phyloP scores from a whole-genome alignment of 2,113 vertebrate genomes.

The Odocoileus hemionus region DNA sequence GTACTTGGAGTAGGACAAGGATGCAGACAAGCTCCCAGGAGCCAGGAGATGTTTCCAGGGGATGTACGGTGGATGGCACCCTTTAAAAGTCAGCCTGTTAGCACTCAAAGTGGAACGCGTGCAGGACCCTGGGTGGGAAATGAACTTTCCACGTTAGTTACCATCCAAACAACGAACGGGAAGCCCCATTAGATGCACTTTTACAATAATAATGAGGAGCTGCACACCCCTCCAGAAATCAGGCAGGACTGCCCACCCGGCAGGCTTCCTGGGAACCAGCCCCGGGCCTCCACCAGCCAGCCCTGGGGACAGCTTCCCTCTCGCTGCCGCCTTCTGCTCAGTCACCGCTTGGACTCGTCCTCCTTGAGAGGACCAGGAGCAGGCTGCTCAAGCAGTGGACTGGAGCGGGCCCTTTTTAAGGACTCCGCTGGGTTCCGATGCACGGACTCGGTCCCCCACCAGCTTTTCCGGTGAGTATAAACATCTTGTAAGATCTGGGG shows the following conservation, averaged over 20 bases:
- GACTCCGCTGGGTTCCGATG: no score
- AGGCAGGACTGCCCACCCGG: neutral
- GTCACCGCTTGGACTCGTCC: neutral
- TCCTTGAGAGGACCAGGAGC: neutral
- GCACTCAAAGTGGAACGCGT: neutral
- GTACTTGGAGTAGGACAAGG: neutral
- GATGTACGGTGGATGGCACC: neutral
- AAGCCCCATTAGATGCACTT: neutral
- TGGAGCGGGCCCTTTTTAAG: no score
- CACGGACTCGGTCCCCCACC: rapidly evolving
- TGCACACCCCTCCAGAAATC: neutral
- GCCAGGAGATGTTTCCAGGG: neutral
- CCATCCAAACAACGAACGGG: neutral
- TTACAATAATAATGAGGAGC: neutral
- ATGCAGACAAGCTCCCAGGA: neutral
- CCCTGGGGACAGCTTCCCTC: neutral
- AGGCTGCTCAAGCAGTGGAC: neutral
- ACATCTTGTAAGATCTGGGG: neutral
- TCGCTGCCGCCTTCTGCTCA: no score
- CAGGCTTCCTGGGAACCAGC: neutral
- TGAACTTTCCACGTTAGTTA: neutral
- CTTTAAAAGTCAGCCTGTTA: neutral
- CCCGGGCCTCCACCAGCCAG: no score
- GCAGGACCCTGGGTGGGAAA: neutral
- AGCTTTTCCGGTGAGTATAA: neutral